Conservation (phyloP, 2,113 vertebrate genomes). For the Mohoua ochrocephala region DNA sequence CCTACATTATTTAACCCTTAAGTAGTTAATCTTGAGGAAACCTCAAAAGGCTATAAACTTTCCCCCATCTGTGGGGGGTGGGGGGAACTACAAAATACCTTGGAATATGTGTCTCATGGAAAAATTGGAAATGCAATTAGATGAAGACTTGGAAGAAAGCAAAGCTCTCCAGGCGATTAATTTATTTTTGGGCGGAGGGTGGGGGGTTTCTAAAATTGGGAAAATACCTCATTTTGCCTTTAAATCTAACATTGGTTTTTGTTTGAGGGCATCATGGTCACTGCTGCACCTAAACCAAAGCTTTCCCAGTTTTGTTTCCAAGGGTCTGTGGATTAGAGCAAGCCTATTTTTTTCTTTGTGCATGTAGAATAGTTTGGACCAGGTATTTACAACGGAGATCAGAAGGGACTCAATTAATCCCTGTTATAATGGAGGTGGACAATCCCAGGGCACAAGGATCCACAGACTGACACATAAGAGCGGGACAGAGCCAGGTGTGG, state of each 20-base stretch:
- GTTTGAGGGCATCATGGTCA: background rate
- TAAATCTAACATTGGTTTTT: accelerated
- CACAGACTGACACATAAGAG: background rate
- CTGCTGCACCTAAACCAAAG: background rate
- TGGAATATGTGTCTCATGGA: background rate
- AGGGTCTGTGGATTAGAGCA: background rate
- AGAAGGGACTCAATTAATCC: background rate
- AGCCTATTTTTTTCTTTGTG: background rate
- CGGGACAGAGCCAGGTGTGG: accelerated
- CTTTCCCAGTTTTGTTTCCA: background rate
- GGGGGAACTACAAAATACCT: background rate
- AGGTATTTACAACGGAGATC: background rate
- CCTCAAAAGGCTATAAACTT: background rate
- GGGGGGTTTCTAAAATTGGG: background rate
- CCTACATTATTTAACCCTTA: background rate
- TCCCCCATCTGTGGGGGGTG: accelerated
- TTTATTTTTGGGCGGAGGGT: background rate
- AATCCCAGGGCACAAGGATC: background rate
- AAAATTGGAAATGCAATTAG: background rate
- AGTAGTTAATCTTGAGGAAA: background rate
- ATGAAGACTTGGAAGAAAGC: background rate
- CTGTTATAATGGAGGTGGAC: background rate
- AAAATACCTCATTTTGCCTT: background rate
- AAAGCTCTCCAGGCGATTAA: background rate
- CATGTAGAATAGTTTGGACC: background rate